These are phyloP conservation scores for Cyanistes caeruleus DNA, from an alignment of 2,113 vertebrate genomes.

Conservation along the genomic window DNA sequence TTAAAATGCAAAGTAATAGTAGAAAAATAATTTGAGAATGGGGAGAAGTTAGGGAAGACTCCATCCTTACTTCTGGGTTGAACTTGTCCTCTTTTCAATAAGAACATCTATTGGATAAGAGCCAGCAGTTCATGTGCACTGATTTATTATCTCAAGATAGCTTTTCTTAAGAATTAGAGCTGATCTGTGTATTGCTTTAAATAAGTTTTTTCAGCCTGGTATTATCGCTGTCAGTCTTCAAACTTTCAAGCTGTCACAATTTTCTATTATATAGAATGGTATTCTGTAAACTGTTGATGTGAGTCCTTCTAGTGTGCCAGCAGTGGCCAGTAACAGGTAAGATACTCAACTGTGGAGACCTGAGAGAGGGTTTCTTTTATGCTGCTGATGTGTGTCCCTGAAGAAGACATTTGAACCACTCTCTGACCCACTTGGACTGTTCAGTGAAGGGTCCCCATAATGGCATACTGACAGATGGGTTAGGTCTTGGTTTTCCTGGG, in stretches of 20 bases:
- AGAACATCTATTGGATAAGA: fast-evolving
- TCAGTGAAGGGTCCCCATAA: background rate
- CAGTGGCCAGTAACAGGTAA: background rate
- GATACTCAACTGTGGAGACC: background rate
- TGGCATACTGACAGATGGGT: background rate
- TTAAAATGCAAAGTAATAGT: background rate
- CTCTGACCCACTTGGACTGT: background rate
- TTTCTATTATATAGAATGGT: background rate
- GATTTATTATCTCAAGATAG: fast-evolving
- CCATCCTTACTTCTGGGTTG: background rate
- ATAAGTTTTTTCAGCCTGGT: background rate
- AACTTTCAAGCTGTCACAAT: background rate
- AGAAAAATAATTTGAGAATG: background rate
- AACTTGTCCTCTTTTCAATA: background rate
- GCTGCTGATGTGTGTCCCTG: too few relatives aligned
- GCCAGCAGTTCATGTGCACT: background rate
- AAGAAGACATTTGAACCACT: background rate
- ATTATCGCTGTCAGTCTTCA: background rate
- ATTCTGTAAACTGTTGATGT: background rate
- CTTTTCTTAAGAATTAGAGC: background rate
- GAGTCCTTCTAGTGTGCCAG: background rate
- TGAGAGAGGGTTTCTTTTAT: background rate
- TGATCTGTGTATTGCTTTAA: background rate
- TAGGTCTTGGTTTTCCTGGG: background rate
- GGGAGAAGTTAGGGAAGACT: background rate